Conservation (phyloP, 2,888 invertebrate genomes). For the Schizaphis graminum region DNA sequence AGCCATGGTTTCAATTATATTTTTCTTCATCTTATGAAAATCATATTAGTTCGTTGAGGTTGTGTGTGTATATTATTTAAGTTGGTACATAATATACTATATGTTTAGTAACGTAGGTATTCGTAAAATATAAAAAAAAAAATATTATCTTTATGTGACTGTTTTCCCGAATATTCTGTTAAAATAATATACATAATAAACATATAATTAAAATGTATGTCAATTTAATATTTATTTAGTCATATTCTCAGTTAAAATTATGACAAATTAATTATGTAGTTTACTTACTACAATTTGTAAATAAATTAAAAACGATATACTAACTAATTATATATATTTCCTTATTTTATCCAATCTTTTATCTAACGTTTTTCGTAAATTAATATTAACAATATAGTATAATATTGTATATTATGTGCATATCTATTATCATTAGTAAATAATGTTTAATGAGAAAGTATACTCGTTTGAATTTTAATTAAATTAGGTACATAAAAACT, state of each 20-base stretch:
- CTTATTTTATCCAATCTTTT: too few relatives aligned
- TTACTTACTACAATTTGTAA: background rate
- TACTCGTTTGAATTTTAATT: background rate
- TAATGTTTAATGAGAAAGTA: background rate
- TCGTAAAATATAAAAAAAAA: background rate
- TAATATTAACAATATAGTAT: too few relatives aligned
- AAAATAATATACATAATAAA: background rate
- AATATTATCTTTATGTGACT: background rate
- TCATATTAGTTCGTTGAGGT: background rate
- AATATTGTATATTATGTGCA: background rate
- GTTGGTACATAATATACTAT: background rate
- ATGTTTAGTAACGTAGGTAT: background rate
- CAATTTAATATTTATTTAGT: too few relatives aligned
- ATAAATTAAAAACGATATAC: background rate
- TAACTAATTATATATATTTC: too few relatives aligned
- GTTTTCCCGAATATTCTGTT: background rate
- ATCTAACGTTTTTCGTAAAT: too few relatives aligned
- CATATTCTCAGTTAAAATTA: too few relatives aligned
- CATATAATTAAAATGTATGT: too few relatives aligned
- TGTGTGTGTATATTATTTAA: background rate
- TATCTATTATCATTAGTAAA: background rate
- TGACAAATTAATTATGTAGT: too few relatives aligned
- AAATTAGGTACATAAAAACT: background rate
- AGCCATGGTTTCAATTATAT: slow-evolving; percentile 27
- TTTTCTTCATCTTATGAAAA: background rate